phyloP scores from a whole-genome alignment of 1,140 invertebrate genomes.

The Atta texana region DNA sequence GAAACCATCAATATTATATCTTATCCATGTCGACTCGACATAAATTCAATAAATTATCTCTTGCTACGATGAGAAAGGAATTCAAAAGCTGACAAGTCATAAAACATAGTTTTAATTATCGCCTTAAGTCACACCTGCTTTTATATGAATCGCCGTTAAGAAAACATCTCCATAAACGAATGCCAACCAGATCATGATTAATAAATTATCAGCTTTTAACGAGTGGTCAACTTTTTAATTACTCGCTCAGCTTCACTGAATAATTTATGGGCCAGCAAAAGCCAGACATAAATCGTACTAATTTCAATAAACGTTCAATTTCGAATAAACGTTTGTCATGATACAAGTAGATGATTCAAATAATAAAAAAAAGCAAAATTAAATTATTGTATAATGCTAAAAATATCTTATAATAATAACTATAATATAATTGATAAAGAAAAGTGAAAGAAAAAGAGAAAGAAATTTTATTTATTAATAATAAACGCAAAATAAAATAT shows the following conservation, averaged over 20 bases:
- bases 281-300: conserved; percentile 33
- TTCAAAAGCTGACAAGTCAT: not conserved
- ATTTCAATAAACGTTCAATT: too few species aligned
- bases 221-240: conserved; percentile 72
- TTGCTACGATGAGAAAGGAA: not conserved
- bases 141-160: not conserved
- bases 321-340: not conserved
- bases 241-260: conserved; percentile 25
- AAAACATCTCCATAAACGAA: conserved; percentile 39
- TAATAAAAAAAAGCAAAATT: not conserved
- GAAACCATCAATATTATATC: too few species aligned
- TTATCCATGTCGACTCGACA: too few species aligned
- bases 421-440: conserved; percentile 13
- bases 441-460: not conserved
- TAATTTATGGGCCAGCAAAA: conserved; percentile 48
- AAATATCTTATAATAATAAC: not conserved
- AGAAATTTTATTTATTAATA: not conserved
- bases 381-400: conserved; percentile 6
- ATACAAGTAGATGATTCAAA: conserved; percentile 18
- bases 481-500: not conserved
- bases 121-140: conserved; percentile 7
- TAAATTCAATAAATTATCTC: too few species aligned
- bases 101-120: conserved; percentile 32
- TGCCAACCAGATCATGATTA: conserved; percentile 57
- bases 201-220: conserved; percentile 67